Evolutionary conservation across 2,888 invertebrate genomes (phyloP).

Genomic region (Tipula helvola): DNA sequence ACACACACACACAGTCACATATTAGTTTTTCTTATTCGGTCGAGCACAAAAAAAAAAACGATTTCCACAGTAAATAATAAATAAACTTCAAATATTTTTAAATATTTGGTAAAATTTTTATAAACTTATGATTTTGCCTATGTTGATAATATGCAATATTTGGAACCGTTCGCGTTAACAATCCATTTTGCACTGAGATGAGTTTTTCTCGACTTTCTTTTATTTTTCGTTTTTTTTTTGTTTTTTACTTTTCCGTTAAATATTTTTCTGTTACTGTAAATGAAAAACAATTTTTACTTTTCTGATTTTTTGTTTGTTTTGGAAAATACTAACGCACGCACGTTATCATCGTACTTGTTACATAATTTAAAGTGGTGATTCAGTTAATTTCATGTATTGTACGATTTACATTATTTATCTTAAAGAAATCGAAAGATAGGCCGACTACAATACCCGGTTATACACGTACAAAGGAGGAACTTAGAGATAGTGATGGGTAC

Average conservation of each 20-base stretch:
- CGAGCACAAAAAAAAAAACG: not conserved
- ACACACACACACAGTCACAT: not conserved
- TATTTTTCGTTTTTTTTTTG: not conserved
- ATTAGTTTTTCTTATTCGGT: not conserved
- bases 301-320: not conserved
- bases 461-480: not conserved
- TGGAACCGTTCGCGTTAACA: not conserved
- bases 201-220: not conserved
- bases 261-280: not conserved
- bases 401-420: not conserved
- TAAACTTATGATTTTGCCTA: not conserved
- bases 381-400: not conserved
- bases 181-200: conserved; percentile 4
- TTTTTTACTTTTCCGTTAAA: not conserved
- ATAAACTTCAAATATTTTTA: not conserved
- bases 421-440: not conserved
- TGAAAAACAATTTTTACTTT: not conserved
- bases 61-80: not conserved
- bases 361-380: not conserved
- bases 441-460: not conserved
- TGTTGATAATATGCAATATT: not conserved
- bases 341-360: not conserved
- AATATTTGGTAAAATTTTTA: not conserved
- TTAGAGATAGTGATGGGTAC: not conserved
- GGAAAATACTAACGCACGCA: not conserved